Base-by-base conservation (phyloP, 2,113 vertebrate genomes). In the Alethe diademata region DNA sequence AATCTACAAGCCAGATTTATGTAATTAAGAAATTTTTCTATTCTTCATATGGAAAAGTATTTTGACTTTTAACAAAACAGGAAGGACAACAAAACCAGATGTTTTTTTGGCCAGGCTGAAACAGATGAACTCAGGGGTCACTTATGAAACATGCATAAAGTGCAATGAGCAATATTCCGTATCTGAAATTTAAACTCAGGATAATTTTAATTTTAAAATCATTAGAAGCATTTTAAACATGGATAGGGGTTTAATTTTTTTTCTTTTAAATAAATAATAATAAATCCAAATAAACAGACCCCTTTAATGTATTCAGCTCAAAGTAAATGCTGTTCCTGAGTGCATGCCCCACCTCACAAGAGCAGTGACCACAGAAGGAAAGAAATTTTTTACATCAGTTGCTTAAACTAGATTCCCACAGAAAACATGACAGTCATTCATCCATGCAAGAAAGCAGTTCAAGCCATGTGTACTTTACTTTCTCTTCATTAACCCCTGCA, bases 11-110 rank as follows among this genome's bases (percentile, higher is more conserved):
- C 35, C 33, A 69, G 12, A 19, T 62, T 82, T 69, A 58, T 83
- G 42, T 60, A 89, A 57, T 67, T 54, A 87, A 84, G 56, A 87
- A 62, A 9, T 43, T 67, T 82, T 80, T 56, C 38, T 78, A 1
- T 36, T 70, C 35, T 74, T 54, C 61, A 47, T 78, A 67, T 45
- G 67, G 90, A 82, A 89, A 95, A 82, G 28, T 80, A 92, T 78
- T 83, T 80, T 64, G 35, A 86, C 17, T 61, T 60, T 64, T 31
- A 73, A 56, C 23, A 91, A 91, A 96, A 71, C n/a, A 82, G 74
- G 12, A 93, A 95, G 23, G 53, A 56, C 62, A 90, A 93, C 29
- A 89, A 93, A 95, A 90, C 36, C 48, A 95, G 89, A 97, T 82
- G 51, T 57, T 57, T 23, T 51, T 87, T 78, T 64, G 61, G 74